Evolutionary conservation across 2,888 invertebrate species (phyloP).

Genomic region (Eupithecia dodoneata): DNA sequence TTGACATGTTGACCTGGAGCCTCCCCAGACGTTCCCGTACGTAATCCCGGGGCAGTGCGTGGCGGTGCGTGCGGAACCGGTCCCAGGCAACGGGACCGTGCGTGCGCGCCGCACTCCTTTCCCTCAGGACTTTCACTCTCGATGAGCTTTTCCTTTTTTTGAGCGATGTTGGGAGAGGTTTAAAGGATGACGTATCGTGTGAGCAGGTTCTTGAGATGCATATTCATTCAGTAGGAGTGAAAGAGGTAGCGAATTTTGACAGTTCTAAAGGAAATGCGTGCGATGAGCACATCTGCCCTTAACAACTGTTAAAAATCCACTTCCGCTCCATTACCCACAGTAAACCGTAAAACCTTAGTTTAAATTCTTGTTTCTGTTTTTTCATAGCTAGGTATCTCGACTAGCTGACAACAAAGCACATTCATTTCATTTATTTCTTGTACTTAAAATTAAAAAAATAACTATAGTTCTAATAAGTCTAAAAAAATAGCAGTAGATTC

Average conservation of each 20-base stretch:
- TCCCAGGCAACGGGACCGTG: conserved; percentile 67
- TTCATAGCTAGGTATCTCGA: background rate
- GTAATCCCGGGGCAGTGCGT: background rate
- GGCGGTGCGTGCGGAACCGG: conserved; percentile 29
- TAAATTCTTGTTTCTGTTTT: background rate
- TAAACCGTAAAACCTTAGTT: background rate
- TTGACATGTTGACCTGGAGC: background rate
- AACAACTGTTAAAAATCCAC: background rate
- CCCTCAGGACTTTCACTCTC: conserved; percentile 35
- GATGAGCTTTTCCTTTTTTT: conserved; percentile 9
- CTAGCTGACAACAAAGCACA: background rate
- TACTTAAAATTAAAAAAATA: too few relatives aligned
- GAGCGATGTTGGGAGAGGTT: background rate
- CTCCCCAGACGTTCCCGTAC: background rate
- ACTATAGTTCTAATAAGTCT: too few relatives aligned
- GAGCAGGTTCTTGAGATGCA: too few relatives aligned
- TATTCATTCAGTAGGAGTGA: too few relatives aligned
- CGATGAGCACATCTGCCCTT: background rate
- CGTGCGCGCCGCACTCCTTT: conserved; percentile 55
- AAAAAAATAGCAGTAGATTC: background rate
- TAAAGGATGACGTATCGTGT: background rate
- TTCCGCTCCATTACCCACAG: background rate
- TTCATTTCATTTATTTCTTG: background rate
- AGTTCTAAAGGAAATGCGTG: background rate
- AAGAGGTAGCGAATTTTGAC: background rate